Conservation (phyloP, 2,888 invertebrate species). For the Papilio gigon region DNA sequence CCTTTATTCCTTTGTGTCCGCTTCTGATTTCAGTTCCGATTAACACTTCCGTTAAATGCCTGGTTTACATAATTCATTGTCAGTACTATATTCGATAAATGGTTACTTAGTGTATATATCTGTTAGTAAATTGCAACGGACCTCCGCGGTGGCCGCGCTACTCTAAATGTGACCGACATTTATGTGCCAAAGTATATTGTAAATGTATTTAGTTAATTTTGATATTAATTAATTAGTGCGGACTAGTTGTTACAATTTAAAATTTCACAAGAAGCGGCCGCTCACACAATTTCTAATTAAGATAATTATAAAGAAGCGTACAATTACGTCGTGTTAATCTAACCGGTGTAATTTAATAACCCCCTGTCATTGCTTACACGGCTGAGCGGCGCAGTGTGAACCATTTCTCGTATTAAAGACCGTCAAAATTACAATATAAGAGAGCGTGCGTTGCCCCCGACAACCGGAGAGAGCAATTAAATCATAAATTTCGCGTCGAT, state of each 20-base stretch:
- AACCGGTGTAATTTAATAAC: constrained; percentile 44
- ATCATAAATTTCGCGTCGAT: constrained; percentile 80
- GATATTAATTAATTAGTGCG: not conserved
- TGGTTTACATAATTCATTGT: no score
- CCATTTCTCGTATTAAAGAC: constrained; percentile 44
- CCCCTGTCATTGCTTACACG: constrained; percentile 57
- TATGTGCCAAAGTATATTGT: not conserved
- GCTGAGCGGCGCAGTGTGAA: constrained; percentile 52
- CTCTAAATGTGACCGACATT: not conserved
- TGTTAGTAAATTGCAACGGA: no score
- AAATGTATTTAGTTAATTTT: not conserved
- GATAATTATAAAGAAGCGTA: constrained; percentile 38
- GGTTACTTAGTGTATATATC: not conserved
- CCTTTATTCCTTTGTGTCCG: no score
- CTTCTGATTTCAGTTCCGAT: no score
- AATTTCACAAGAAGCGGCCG: constrained; percentile 18
- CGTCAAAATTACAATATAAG: constrained; percentile 41
- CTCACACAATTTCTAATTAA: constrained; percentile 33
- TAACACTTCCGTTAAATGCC: no score
- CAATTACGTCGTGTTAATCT: constrained; percentile 33
- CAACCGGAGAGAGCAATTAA: constrained; percentile 73
- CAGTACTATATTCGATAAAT: no score
- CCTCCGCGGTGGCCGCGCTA: no score
- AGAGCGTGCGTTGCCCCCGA: constrained; percentile 53
- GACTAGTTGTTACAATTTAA: not conserved